Percentiles rank a stretch among this genome's conserved stretches.
Conservation (phyloP, 2,797 vertebrate genomes). For the Falco cherrug region DNA sequence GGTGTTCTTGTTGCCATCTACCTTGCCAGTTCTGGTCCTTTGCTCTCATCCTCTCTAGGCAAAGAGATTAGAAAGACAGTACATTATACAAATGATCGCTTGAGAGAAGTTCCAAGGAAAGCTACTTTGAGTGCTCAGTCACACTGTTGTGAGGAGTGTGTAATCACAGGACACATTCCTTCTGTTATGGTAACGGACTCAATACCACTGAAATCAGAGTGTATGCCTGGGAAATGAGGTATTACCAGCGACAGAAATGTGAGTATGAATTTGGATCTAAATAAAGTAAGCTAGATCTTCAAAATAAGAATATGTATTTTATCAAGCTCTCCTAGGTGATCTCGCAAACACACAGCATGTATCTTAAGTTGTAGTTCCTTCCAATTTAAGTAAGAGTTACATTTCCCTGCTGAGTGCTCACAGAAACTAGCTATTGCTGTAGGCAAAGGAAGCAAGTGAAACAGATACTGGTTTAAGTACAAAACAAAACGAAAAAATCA, state of each 20-base stretch:
- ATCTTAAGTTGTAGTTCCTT: slow-evolving; percentile 11
- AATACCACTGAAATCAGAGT: neutral
- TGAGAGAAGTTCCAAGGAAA: neutral
- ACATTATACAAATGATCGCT: neutral
- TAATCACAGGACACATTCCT: neutral
- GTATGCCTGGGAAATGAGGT: neutral
- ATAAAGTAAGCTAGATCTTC: neutral
- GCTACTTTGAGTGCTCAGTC: neutral
- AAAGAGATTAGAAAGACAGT: neutral
- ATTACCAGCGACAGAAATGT: neutral
- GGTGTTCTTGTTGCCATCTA: neutral
- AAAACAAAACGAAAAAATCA: neutral
- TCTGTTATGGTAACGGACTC: neutral
- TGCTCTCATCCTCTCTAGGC: neutral
- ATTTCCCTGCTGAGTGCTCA: slow-evolving; percentile 39
- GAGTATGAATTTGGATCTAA: neutral
- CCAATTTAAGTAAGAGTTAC: slow-evolving; percentile 32
- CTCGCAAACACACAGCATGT: neutral
- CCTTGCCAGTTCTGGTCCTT: neutral
- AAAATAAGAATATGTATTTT: slow-evolving; percentile 28
- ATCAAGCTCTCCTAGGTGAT: slow-evolving; percentile 13
- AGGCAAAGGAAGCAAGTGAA: slow-evolving; percentile 17
- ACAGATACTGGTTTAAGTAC: neutral
- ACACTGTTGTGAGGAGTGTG: neutral
- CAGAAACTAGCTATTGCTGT: slow-evolving; percentile 18